Conservation (phyloP, 2,113 vertebrate species). For the Solea solea region DNA sequence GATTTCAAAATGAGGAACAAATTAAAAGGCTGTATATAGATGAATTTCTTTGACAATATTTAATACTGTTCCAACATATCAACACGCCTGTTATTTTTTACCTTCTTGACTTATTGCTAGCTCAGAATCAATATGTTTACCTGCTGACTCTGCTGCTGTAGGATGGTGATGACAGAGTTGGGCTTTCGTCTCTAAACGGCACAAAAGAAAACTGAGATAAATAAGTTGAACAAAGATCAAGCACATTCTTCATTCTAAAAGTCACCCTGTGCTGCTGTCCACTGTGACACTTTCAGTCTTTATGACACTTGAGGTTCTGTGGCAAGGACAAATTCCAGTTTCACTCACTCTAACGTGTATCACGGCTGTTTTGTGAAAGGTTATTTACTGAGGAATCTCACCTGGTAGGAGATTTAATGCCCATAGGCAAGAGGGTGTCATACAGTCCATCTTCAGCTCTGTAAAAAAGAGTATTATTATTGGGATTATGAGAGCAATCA, state of each 20-base stretch:
- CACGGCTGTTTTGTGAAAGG: background rate
- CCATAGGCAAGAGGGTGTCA: slow-evolving; percentile 61
- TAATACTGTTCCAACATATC: no score
- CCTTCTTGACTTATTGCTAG: no score
- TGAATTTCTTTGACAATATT: no score
- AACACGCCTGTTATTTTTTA: no score
- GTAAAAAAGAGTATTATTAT: background rate
- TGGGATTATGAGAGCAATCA: background rate
- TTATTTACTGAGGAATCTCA: slow-evolving; percentile 29
- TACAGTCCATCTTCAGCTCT: slow-evolving; percentile 74
- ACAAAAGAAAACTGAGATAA: slow-evolving; percentile 5
- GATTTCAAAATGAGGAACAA: no score
- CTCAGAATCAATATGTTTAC: slow-evolving; percentile 40
- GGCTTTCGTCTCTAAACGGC: slow-evolving; percentile 42
- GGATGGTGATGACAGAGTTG: slow-evolving; percentile 23
- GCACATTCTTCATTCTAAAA: background rate
- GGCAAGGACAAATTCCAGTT: slow-evolving; percentile 4
- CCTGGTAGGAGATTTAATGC: slow-evolving; percentile 54
- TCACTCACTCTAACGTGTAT: background rate
- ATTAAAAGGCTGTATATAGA: no score
- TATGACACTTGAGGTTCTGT: slow-evolving; percentile 31
- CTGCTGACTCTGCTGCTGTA: slow-evolving; percentile 46
- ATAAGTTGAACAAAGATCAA: background rate
- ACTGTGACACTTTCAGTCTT: slow-evolving; percentile 41
- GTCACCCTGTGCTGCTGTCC: slow-evolving; percentile 60